phyloP scores from a whole-genome alignment of 2,797 vertebrate genomes.

The Coregonus sp. region DNA sequence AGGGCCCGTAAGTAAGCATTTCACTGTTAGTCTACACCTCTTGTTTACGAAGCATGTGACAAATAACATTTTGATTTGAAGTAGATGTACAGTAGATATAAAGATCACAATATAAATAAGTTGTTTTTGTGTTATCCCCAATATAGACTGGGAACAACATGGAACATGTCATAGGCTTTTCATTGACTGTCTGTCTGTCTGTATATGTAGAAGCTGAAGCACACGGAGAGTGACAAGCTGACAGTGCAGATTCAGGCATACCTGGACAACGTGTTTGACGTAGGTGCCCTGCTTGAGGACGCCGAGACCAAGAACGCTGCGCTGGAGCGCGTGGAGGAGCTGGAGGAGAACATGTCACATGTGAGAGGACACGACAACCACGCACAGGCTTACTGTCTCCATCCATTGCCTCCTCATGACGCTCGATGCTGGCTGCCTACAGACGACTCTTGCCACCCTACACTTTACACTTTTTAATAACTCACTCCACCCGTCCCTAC shows the following conservation, averaged over 20 bases:
- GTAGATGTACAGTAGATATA: neutral
- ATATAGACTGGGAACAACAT: no score
- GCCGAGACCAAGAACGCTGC: constrained; percentile 87
- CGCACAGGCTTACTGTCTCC: neutral
- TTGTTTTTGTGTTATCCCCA: no score
- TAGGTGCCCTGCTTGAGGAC: constrained; percentile 91
- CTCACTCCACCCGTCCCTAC: neutral
- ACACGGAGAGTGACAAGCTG: constrained; percentile 93
- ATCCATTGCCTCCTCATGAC: neutral
- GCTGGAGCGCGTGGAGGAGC: constrained; percentile 86
- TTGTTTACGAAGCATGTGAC: no score
- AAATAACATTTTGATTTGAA: no score
- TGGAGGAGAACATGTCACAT: constrained; percentile 90
- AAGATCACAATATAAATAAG: no score
- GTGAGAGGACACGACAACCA: constrained; percentile 59
- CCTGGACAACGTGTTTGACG: constrained; percentile 94
- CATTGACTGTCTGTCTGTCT: constrained; percentile 1
- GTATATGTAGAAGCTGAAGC: constrained; percentile 66
- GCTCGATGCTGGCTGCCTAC: no score
- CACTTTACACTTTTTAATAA: no score
- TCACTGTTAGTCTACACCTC: no score
- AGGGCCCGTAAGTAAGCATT: no score
- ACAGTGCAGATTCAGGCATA: constrained; percentile 98
- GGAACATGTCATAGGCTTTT: no score
- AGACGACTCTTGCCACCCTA: no score